Base-by-base conservation (phyloP, 2,113 vertebrate genomes). In the Falcunculus frontatus region DNA sequence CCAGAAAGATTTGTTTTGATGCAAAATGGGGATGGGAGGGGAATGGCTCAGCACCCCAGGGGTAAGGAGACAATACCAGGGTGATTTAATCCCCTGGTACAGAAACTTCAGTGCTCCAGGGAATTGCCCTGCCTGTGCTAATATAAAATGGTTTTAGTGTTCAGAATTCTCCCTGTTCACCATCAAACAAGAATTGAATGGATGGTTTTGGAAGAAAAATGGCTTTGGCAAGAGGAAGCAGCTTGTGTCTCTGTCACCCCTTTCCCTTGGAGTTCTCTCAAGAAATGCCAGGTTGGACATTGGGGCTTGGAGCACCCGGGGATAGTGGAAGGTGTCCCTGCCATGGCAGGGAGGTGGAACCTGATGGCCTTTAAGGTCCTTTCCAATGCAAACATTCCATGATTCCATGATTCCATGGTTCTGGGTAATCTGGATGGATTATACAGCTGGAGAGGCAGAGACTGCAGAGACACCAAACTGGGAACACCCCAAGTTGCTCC, bases 291-390 rank as follows among this genome's bases (percentile, higher is more conserved):
- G 33, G 49, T 2, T 50, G 64, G 64, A 63, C 4, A 20, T 11
- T 39, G 39, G 56, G 50, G 37, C 11, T 69, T 17, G 42, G 42
- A 33, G 37, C 19, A 33, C 1, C 50, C 19, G 78, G 64, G 80
- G 4, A 3, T 6, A 20, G 42, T 26, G 57, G 50, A 0, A 64
- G 5, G 19, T 72, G 79, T 11, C 47, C 50, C 62, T 75, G 62
- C 33, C 60, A 11, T 41, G 53, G 46, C 9, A 22, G 41, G 12
- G n/a, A 3, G 33, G 22, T 68, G 13, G n/a, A 11, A 27, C 5
- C 2, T 3, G 37, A 1, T 37, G 16, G 6, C 1, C 35, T 65
- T 49, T 9, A 3, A 29, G 10, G 13, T 63, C 56, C 22, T 11
- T 77, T 63, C 3, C 32, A 29, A 33, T 10, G 35, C 55, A 69